Conservation (phyloP, 1,140 invertebrate species). For the Papilio helenus region DNA sequence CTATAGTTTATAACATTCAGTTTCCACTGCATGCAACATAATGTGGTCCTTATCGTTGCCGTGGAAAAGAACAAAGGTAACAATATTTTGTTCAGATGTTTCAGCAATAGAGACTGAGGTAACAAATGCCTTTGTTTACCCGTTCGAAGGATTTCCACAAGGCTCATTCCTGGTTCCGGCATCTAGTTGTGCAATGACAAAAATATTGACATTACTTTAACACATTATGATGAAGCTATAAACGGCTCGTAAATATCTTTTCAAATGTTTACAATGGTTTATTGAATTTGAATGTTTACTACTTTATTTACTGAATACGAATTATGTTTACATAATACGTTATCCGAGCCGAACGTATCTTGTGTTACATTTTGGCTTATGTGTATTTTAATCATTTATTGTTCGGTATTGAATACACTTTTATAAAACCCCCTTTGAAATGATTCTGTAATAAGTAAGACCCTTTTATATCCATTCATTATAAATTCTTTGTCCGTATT, state of each 20-base stretch:
- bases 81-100: not conserved
- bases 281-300: conserved; percentile 5
- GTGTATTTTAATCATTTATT: not conserved
- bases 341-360: not conserved
- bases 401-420: not conserved
- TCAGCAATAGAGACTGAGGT: not conserved
- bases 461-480: not conserved
- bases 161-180: not conserved
- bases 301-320: not conserved
- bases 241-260: not conserved
- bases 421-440: not conserved
- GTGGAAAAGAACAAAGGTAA: not conserved
- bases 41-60: not conserved
- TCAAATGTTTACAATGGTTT: not conserved
- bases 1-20: not conserved
- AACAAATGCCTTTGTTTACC: not conserved
- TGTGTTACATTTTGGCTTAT: not conserved
- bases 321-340: not conserved
- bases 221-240: not conserved
- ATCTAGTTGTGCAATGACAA: not conserved
- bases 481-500: not conserved
- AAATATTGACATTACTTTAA: not conserved
- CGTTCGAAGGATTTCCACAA: not conserved
- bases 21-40: not conserved
- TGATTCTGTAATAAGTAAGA: too few species aligned